Base-by-base conservation (phyloP, 2,113 vertebrate genomes). In the Leptobrachium leishanense region DNA sequence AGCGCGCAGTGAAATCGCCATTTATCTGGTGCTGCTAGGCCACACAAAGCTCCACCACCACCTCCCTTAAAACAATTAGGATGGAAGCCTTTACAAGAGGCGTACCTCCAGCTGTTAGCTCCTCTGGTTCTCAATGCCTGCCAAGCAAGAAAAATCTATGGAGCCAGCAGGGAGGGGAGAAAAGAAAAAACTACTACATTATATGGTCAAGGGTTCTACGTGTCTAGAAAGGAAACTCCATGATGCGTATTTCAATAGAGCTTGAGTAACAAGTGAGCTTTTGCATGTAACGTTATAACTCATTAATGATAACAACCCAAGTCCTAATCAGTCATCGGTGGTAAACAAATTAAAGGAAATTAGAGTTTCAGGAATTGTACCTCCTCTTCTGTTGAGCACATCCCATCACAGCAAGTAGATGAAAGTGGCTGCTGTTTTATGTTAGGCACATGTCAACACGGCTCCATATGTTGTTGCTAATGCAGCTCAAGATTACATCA, bases 21-120 rank as follows among this genome's bases (percentile, higher is more conserved):
- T 81, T 71, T 74, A 81, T 81, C 72, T 81, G 64, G 53, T 41
- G 63, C 71, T 74, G 77, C 46, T 72, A 62, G 20, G 12, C 3
- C 5, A 12, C 13, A 81, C 77, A 81, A 81, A 74, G 78, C 64
- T 50, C n/a, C 1, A 40, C 55, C 64, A 68, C 78, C 71, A 74
- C 72, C 78, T 81, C 73, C 78, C 73, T 81, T 68, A 74, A 68
- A 68, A 81, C 46, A 81, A 81, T 81, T 81, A 74, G 78, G 65
- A 72, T 62, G 54, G 54, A 74, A 68, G 72, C 43, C 72, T 81
- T 74, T 74, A 65, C 31, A 11, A 68, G 54, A 68, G 78, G 78
- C 71, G n/a, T 71, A n/a, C 41, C 53, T 81, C 71, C 78, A 81
- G 78, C 78, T 81, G 78, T 81, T 74, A 68, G 78, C 64, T 74